Base-by-base conservation (phyloP, 2,113 vertebrate genomes). In the Pontoporia blainvillei region DNA sequence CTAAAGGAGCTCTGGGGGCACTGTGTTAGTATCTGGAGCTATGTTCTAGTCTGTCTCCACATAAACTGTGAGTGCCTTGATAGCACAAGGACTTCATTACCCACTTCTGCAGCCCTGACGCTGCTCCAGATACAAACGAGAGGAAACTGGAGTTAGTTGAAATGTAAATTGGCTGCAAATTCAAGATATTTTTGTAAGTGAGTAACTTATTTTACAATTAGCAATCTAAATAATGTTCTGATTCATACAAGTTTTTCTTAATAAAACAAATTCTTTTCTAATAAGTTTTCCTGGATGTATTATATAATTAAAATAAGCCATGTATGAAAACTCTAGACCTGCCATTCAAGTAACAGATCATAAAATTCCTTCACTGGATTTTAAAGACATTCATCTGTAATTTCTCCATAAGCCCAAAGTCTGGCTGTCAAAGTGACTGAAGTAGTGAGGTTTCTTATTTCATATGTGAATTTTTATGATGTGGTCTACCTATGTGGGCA, bases 231-330 rank as follows among this genome's bases (percentile, higher is more conserved):
- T 91, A 75, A 89, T 69, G n/a, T 81, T 83, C 57, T 66, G 78
- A 59, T 66, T 96, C 93, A 67, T 88, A 94, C 17, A 94, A 13
- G 76, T 39, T 86, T 66, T 46, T 4, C 85, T 78, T 90, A 79
- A 72, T 90, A 91, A 96, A 83, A 91, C 73, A 92, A 90, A 94
- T 75, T 73, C 46, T 95, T 92, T 89, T 91, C 94, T 94, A 92
- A 87, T 92, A 90, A 54, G 59, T 95, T 93, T 94, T 29, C 85
- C 39, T 81, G 64, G 39, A 21, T 76, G 62, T 93, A 86, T 91
- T 95, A 94, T 87, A 84, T 54, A 96, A 97, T 97, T 93, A 97
- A 98, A 98, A 94, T 81, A 94, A 96, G 71, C 78, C 62, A 61
- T 44, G 41, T 71, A 94, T 86, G 39, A 97, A 98, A 84, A 96